Evolutionary conservation across 1,140 invertebrate species (phyloP), one percentile per base, ranked within the genome.

Genomic region (Drosophila seguyi): DNA sequence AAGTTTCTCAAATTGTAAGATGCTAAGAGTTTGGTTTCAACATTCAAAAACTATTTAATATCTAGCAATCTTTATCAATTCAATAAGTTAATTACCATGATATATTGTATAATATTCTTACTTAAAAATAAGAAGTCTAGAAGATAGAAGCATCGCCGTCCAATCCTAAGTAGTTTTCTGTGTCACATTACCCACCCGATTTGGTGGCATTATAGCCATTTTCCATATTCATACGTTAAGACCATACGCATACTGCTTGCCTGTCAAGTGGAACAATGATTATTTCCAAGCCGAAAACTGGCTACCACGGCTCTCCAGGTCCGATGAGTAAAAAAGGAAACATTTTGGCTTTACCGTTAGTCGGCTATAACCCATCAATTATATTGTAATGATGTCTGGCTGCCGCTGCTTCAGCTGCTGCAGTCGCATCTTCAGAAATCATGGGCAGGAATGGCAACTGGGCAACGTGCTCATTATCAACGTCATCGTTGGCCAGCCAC

Each of bases 311-410:
- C 41, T 57, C 29, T 57, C 38, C 31, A 76, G 39, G 27, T 74
- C 44, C 38, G 72, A 66, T 71, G 79, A 52, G 63, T 79, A 48
- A 66, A 57, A 78, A 71, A 45, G 65, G 66, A 88, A 88, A 66
- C 61, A 86, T 85, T 78, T 87, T 56, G 63, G 80, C 63, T 81
- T 65, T 85, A 90, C 85, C 86, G 85, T 90, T 90, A 79, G 53
- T 67, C 63, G 78, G 61, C 77, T 81, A 90, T 90, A 90, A 81
- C 81, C 85, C 85, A 90, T 90, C 85, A 90, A 90, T 90, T 90
- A 90, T 90, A 90, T 90, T 90, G 85, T 90, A 90, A 90, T 85
- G 85, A 90, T 90, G 85, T 90, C 84, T 85, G 85, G 80, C 69
- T 72, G 72, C 53, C 36, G 57, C 31, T 36, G 76, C 76, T 48